phyloP scores from a whole-genome alignment of 2,797 vertebrate genomes.

The Pangasius krempfi region DNA sequence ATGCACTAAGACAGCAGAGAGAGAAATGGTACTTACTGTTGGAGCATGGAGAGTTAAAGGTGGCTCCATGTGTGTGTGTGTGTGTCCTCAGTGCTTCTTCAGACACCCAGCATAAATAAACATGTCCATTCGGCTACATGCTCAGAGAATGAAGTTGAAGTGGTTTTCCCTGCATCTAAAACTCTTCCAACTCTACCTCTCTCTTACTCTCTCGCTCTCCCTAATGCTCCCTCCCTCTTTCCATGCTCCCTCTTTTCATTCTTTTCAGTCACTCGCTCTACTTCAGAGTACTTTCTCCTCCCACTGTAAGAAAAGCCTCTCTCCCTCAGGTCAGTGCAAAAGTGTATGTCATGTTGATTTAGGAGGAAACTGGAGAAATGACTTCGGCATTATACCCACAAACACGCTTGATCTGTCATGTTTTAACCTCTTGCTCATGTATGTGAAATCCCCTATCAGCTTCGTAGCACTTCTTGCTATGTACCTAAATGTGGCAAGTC shows the following conservation, averaged over 20 bases:
- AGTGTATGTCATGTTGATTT: conserved; percentile 69
- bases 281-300: conserved; percentile 67
- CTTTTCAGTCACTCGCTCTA: conserved; percentile 43
- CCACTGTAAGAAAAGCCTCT: conserved; percentile 69
- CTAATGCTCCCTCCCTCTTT: conserved; percentile 36
- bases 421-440: neutral
- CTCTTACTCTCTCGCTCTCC: conserved; percentile 57
- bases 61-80: conserved; percentile 77
- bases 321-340: conserved; percentile 68
- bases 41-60: conserved; percentile 75
- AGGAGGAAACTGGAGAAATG: conserved; percentile 61
- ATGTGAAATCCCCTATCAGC: neutral
- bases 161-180: conserved; percentile 42
- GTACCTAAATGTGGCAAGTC: neutral
- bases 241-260: conserved; percentile 44
- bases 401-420: conserved; percentile 20
- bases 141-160: conserved; percentile 47
- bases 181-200: conserved; percentile 48
- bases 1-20: conserved; percentile 25
- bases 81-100: conserved; percentile 70
- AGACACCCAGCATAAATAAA: conserved; percentile 68
- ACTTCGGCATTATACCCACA: conserved; percentile 37
- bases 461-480: neutral
- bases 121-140: conserved; percentile 69
- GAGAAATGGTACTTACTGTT: conserved; percentile 71